Evolutionary conservation across 1,140 invertebrate species (phyloP), one percentile per base, ranked within the genome.

Genomic region (Plectrocnemia conspersa): DNA sequence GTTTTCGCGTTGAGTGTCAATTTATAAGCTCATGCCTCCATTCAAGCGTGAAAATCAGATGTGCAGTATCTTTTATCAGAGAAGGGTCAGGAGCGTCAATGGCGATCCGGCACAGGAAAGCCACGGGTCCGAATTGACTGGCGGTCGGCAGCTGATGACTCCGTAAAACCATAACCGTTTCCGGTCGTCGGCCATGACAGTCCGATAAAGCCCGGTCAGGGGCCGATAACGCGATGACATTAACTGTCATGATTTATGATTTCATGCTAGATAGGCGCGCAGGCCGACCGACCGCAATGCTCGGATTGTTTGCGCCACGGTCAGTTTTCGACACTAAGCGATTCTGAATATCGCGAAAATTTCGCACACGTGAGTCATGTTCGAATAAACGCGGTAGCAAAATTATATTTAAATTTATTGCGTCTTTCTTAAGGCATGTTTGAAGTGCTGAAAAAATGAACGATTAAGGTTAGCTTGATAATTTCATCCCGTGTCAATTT

Each of bases 161-260:
- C 33, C 47, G 47, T 50, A 50, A 50, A 50, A 50, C 33, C 47
- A 38, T 50, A 50, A 50, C 47, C 33, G 47, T 50, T 50, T 50
- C 47, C 47, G 47, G 33, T 50, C 33, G 18, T 33, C 47, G 47
- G 47, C 35, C 47, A 50, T 50, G 47, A 38, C 47, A 50, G 32
- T 22, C 29, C 18, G 46, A 48, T 48, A 48, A 16, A n/a, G n/a
- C n/a, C n/a, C n/a, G n/a, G n/a, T n/a, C n/a, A n/a, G n/a, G n/a
- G n/a, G 10, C 35, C 47, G 47, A 50, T 54, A 54, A 54, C 52
- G 25, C 41, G 52, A 54, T 54, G 52, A 54, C 52, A 54, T 44
- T 54, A 54, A 45, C 40, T 18, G 52, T 21, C 25, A 40, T 54
- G 52, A 54, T 54, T 54, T 54, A 54, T 54, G 52, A 54, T 54